Percentiles rank a stretch among this genome's conserved stretches.
Conservation (phyloP, 2,888 invertebrate species). For the Gymnoscelis rufifasciata region DNA sequence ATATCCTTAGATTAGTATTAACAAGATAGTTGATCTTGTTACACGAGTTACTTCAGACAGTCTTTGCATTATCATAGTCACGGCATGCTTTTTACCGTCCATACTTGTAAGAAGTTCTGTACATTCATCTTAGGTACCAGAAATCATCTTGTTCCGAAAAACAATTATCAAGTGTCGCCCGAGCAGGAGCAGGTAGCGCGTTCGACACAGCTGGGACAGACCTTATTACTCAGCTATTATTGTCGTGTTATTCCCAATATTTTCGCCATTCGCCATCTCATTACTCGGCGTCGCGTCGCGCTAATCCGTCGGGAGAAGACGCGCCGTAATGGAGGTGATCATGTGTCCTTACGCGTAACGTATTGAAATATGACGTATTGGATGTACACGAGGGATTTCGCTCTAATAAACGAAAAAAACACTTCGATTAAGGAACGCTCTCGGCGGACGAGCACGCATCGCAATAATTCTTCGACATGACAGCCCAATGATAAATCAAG, state of each 20-base stretch:
- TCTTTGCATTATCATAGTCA: too few species aligned
- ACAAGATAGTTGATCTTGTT: too few species aligned
- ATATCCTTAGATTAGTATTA: too few species aligned
- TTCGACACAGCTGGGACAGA: slow-evolving; percentile 57
- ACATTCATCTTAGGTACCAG: too few species aligned
- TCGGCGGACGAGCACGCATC: slow-evolving; percentile 46
- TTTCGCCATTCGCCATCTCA: slow-evolving; percentile 74
- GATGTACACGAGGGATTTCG: slow-evolving; percentile 59
- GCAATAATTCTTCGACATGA: slow-evolving; percentile 59
- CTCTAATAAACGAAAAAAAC: slow-evolving; percentile 60
- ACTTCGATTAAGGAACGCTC: slow-evolving; percentile 46
- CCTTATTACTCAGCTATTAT: slow-evolving; percentile 63
- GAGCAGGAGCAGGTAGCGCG: slow-evolving; percentile 41
- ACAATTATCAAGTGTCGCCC: not conserved
- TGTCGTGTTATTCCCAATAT: slow-evolving; percentile 71
- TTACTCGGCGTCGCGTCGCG: slow-evolving; percentile 60
- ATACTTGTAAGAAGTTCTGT: too few species aligned
- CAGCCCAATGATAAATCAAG: slow-evolving; percentile 71
- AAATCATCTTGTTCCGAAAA: too few species aligned
- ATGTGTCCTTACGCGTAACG: slow-evolving; percentile 71
- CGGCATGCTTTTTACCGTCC: too few species aligned
- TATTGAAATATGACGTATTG: slow-evolving; percentile 75
- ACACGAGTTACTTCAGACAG: too few species aligned
- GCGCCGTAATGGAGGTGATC: slow-evolving; percentile 73
- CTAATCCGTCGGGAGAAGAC: slow-evolving; percentile 74